Base-by-base conservation (phyloP, 2,888 invertebrate species). In the Euzophera pinguis region DNA sequence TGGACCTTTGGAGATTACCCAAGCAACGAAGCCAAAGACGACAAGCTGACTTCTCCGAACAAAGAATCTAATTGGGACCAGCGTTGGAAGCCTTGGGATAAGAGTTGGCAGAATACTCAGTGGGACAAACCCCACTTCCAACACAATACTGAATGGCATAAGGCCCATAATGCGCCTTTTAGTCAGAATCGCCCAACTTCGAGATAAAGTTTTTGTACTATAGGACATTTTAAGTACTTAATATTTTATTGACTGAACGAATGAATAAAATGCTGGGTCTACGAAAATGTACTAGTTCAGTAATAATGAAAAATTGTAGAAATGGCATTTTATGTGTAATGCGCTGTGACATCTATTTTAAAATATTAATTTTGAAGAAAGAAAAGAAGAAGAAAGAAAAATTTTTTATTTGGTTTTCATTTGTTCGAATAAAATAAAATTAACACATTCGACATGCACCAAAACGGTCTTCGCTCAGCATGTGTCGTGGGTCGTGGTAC, bases 21-120 rank as follows among this genome's bases (percentile, higher is more conserved):
- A 0, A 63, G 65, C 39, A 60, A 63, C 2, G 65, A 71, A 50
- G 60, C 65, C 47, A 68, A 65, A 50, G 58, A 61, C 50, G 59
- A 69, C 54, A 73, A 70, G 54, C 52, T 66, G 8, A 67, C 69
- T 38, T 69, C 67, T 53, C 68, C 70, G 29, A 66, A 73, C 63
- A 73, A 72, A 35, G 63, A 68, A 37, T 54, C 70, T 53, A 59
- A 62, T 13, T 73, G 75, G 75, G 72, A 75, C 47, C 67, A 72
- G 17, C 57, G 70, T 8, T 76, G 80, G 82, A 78, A 80, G 57
- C 76, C 75, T 0, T 78, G 78, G 73, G 69, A 81, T 54, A 73
- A 75, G 53, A 67, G 67, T 62, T 70, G 69, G 70, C 65, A 66
- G 6, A 49, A 56, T 54, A 57, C 65, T 27, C 66, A 71, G 10